phyloP scores from a whole-genome alignment of 2,888 invertebrate genomes.

The Conus canariensis region DNA sequence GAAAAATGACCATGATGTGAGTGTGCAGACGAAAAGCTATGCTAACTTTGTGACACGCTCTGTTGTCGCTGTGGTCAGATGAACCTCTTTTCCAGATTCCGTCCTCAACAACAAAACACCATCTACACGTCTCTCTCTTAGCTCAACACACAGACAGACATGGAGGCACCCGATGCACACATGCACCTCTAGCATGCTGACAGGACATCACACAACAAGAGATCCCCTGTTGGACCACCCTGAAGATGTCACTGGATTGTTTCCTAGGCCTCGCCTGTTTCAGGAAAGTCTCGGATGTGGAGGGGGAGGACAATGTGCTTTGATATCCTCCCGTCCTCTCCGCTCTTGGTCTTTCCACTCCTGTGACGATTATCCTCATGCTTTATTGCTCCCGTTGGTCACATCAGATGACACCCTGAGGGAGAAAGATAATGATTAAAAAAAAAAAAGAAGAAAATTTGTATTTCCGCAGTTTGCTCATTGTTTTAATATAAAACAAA shows the following conservation, averaged over 20 bases:
- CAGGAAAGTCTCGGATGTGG: neutral
- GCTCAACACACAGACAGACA: conserved; percentile 11
- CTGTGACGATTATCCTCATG: neutral
- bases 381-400: conserved; percentile 8
- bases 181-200: neutral
- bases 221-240: neutral
- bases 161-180: neutral
- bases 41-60: neutral
- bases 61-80: no score
- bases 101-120: no score
- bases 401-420: neutral
- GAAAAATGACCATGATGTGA: no score
- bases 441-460: neutral
- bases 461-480: neutral
- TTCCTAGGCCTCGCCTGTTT: neutral
- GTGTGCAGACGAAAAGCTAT: no score
- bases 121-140: neutral
- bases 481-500: conserved; percentile 7
- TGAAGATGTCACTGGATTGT: neutral
- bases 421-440: neutral
- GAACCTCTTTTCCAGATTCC: no score
- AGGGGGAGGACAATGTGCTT: neutral
- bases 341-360: neutral
- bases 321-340: neutral
- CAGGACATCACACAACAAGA: neutral